Conservation (phyloP, 2,888 invertebrate genomes). For the Macaria notata region DNA sequence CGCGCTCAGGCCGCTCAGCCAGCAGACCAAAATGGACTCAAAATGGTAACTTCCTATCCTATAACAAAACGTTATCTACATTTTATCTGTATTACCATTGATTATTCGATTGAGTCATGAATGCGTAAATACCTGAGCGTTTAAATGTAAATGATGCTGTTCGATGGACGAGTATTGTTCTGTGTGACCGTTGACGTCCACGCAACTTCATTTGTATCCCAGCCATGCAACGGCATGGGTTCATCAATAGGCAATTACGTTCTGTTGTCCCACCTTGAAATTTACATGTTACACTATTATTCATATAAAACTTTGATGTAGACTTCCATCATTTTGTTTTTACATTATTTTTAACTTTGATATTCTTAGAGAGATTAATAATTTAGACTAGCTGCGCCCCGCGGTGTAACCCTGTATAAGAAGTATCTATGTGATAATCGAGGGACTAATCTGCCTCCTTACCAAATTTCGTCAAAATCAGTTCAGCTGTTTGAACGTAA, state of each 20-base stretch:
- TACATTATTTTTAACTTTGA: no score
- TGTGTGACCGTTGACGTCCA: conserved; percentile 17
- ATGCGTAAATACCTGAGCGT: conserved; percentile 20
- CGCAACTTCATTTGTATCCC: conserved; percentile 21
- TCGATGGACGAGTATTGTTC: conserved; percentile 20
- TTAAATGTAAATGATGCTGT: conserved; percentile 22
- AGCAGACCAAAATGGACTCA: conserved; percentile 54
- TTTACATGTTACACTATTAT: no score
- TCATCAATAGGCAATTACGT: conserved; percentile 18
- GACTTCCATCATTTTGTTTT: no score
- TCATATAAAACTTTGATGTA: no score
- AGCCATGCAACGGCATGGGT: conserved; percentile 3
- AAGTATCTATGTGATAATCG: no score
- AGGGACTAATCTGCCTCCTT: no score
- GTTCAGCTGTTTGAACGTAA: no score
- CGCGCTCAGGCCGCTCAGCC: conserved; percentile 81
- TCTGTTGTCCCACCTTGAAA: background rate
- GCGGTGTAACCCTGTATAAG: no score
- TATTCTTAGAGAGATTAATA: no score
- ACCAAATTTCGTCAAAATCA: no score
- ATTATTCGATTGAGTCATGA: conserved; percentile 45
- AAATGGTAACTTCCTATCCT: conserved; percentile 59
- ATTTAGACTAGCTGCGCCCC: no score
- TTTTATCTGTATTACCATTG: conserved; percentile 42
- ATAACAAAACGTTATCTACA: no score